phyloP scores from a whole-genome alignment of 2,888 invertebrate genomes.

The Sesia apiformis region DNA sequence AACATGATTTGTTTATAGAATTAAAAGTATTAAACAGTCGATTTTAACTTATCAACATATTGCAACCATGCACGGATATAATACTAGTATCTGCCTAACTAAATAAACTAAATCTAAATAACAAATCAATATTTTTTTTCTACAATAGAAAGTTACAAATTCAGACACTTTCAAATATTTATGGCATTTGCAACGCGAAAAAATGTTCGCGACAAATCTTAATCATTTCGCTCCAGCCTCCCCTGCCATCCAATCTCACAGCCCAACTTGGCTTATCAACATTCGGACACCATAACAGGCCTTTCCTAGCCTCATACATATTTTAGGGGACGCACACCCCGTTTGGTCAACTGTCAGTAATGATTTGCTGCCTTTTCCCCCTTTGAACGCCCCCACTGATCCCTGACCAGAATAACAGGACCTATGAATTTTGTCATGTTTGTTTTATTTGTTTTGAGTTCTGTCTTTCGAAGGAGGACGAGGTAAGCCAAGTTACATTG shows the following conservation, averaged over 20 bases:
- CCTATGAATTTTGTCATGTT: conserved; percentile 8
- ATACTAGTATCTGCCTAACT: too few species aligned
- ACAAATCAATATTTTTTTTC: too few species aligned
- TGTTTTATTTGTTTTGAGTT: conserved; percentile 4
- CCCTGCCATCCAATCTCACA: conserved; percentile 54
- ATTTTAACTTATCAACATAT: too few species aligned
- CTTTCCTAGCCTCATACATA: conserved; percentile 70
- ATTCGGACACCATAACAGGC: conserved; percentile 75
- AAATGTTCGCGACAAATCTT: conserved; percentile 51
- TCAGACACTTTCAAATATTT: too few species aligned
- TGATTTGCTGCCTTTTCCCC: conserved; percentile 69
- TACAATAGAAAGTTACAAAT: too few species aligned
- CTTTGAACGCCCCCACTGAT: conserved; percentile 53
- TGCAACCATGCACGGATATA: too few species aligned
- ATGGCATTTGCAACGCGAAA: conserved; percentile 8
- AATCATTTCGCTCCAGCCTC: conserved; percentile 46
- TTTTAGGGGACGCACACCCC: conserved; percentile 67
- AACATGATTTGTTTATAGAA: too few species aligned
- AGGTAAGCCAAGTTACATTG: conserved; percentile 20
- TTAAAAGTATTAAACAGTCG: too few species aligned
- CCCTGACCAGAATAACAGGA: conserved; percentile 23
- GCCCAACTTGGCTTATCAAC: conserved; percentile 71
- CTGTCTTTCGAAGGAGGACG: conserved; percentile 4
- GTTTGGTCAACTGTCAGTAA: conserved; percentile 75
- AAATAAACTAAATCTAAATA: too few species aligned